Percentiles rank a stretch among this genome's conserved stretches.
Conservation (phyloP, 1,140 invertebrate species). For the Papilio polyxenes region DNA sequence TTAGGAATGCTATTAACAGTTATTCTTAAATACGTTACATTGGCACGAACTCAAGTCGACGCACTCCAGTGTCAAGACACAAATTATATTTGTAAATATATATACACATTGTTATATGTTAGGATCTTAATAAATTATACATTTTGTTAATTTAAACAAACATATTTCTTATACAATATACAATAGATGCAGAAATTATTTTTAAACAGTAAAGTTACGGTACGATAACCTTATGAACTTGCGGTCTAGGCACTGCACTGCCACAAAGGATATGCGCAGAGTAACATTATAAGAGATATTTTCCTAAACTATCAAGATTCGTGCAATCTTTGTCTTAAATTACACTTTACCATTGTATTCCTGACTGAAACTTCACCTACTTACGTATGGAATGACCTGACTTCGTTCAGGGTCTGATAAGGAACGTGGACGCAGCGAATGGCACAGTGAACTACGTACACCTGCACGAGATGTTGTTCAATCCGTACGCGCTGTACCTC, state of each 20-base stretch:
- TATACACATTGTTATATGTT: background rate
- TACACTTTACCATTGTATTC: background rate
- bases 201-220: background rate
- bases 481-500: conserved; percentile 89
- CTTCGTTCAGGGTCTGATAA: conserved; percentile 82
- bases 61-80: background rate
- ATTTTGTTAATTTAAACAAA: background rate
- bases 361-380: too few relatives aligned
- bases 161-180: background rate
- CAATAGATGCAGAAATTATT: background rate
- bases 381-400: too few relatives aligned
- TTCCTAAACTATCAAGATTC: background rate
- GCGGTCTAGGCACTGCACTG: too few relatives aligned
- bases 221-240: background rate
- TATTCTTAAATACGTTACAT: conserved; percentile 28
- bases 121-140: background rate
- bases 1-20: conserved; percentile 26
- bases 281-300: background rate
- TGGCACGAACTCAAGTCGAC: conserved; percentile 8
- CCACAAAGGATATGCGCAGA: background rate
- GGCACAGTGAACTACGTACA: conserved; percentile 85
- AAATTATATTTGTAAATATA: conserved; percentile 10
- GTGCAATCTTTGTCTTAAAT: background rate
- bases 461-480: conserved; percentile 90
- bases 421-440: conserved; percentile 82